phyloP scores from a whole-genome alignment of 1,140 invertebrate genomes.

The Antheraea pernyi region DNA sequence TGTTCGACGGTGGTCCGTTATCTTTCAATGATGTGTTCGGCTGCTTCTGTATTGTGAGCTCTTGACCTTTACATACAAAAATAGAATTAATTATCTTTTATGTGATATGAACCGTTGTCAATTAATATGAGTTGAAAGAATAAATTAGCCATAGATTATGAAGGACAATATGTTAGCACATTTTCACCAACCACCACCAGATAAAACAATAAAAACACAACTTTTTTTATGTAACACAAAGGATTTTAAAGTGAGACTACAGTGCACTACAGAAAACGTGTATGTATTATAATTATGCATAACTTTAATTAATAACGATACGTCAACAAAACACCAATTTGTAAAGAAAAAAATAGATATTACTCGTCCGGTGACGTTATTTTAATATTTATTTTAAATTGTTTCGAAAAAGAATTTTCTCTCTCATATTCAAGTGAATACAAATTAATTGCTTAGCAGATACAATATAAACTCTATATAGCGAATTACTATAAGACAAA shows the following conservation, averaged over 20 bases:
- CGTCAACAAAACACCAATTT: neutral
- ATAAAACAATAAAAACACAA: constrained; percentile 45
- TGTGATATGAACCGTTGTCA: neutral
- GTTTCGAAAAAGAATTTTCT: neutral
- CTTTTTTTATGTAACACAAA: constrained; percentile 19
- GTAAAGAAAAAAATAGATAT: neutral
- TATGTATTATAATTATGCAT: neutral
- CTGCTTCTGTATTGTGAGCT: constrained; percentile 97
- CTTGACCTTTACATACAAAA: constrained; percentile 83
- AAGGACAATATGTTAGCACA: constrained; percentile 73
- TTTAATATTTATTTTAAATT: too few species aligned
- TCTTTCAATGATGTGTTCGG: constrained; percentile 95
- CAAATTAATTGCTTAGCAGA: too few species aligned
- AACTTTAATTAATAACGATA: too few species aligned
- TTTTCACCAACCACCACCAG: constrained; percentile 79
- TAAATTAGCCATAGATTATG: constrained; percentile 78
- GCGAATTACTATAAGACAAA: too few species aligned
- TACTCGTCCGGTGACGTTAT: neutral
- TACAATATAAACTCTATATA: too few species aligned
- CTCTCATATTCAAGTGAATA: too few species aligned
- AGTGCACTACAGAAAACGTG: neutral
- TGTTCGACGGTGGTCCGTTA: constrained; percentile 76
- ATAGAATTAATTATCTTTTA: constrained; percentile 2
- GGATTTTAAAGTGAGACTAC: neutral
- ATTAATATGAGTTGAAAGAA: constrained; percentile 41